A percentile compares a stretch with the other conserved stretches of the same genome.
phyloP scores from a whole-genome alignment of 92 coral and sea anemone species.

The Porites lobata region DNA sequence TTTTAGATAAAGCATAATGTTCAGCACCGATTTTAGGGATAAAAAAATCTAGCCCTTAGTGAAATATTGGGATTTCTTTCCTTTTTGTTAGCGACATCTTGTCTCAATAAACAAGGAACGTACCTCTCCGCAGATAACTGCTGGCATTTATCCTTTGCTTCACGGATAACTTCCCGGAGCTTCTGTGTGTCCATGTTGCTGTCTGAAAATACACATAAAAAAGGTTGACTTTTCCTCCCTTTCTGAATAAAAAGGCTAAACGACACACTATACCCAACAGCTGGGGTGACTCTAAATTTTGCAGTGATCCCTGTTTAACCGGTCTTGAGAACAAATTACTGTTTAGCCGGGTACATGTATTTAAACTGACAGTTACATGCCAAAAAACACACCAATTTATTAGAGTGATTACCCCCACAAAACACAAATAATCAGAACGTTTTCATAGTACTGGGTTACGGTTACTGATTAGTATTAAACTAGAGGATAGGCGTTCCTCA shows the following conservation, averaged over 20 bases:
- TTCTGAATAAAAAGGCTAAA: background rate
- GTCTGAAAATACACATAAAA: background rate
- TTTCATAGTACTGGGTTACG: background rate
- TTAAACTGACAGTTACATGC: background rate
- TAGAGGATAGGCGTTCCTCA: background rate
- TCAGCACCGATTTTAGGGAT: too few species aligned
- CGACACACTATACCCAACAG: background rate
- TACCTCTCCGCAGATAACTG: background rate
- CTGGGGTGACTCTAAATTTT: background rate
- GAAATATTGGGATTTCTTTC: background rate
- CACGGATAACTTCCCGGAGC: background rate
- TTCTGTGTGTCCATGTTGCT: background rate
- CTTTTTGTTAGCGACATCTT: background rate
- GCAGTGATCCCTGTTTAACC: background rate
- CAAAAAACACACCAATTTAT: background rate
- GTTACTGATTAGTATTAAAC: background rate
- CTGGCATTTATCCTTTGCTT: background rate
- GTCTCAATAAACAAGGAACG: background rate
- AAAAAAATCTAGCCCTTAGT: too few species aligned
- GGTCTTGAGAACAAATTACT: background rate
- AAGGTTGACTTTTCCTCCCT: background rate
- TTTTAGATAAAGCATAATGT: too few species aligned
- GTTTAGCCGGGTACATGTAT: constrained; percentile 5
- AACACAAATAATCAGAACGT: background rate
- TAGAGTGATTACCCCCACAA: background rate